Evolutionary conservation across 2,797 vertebrate species (phyloP), one percentile per base, ranked within the genome.

Genomic region (Argyrosomus regius): DNA sequence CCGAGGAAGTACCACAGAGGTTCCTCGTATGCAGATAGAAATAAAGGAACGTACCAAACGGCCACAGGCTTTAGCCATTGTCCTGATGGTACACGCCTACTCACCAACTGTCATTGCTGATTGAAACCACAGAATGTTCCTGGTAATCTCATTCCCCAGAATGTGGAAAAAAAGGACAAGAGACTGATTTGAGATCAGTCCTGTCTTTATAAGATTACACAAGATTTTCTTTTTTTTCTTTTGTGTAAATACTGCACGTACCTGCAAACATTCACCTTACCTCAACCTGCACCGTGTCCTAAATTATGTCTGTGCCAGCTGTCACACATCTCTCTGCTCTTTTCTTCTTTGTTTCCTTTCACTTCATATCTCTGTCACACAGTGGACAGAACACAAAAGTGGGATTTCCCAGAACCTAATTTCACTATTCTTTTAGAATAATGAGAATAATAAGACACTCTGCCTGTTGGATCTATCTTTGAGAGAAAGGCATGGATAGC

Each of bases 41-140:
- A 85, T 78, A 83, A 78, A 83, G 65, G 61, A 39, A 72, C 9
- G 41, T 52, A 60, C 26, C 28, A 58, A 65, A 67, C 22, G 52
- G 50, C 60, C 54, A 56, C 72, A 54, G 41, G 77, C 64, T 80
- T 85, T 81, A 81, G 83, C 60, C 70, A 75, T 73, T 77, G 84
- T 86, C 80, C 82, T 78, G 68, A 82, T 75, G 75, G 82, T 67
- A 22, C 46, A 73, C 83, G 20, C 86, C 89, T 49, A 88, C 86
- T 91, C 81, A 83, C 75, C 81, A 85, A 86, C 85, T 89, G 87
- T 80, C 81, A 68, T 5, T 26, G 35, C 72, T 83, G 75, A 87
- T 78, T 80, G 83, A 87, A 82, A 72, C 84, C 58, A 65, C 81
- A 74, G 24, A 78, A 69, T 78, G 71, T 80, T 84, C 60, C 64